phyloP scores from a whole-genome alignment of 2,888 invertebrate genomes.

The Microctonus aethiopoides region DNA sequence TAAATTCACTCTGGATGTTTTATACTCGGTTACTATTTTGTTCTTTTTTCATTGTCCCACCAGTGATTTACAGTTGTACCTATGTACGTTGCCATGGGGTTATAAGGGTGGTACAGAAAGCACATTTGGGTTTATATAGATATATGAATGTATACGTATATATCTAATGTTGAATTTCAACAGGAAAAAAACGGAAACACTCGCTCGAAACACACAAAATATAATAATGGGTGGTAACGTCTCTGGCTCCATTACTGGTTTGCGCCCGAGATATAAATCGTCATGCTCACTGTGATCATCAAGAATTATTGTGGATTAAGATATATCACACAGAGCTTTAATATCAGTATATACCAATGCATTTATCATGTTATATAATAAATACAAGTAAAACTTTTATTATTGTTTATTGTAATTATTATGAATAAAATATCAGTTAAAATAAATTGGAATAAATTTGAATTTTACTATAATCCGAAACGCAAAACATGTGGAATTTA shows the following conservation, averaged over 20 bases:
- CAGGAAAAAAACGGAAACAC: slow-evolving; percentile 17
- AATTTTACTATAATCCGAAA: no score
- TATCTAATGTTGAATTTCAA: slow-evolving; percentile 6
- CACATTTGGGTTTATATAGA: background rate
- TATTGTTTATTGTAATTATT: no score
- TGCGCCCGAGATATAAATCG: slow-evolving; percentile 3
- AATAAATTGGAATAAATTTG: no score
- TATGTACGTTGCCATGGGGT: slow-evolving; percentile 9
- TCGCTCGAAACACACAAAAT: background rate
- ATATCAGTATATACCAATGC: no score
- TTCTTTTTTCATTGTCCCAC: slow-evolving; percentile 9
- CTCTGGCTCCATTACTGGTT: slow-evolving; percentile 18
- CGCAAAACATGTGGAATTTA: no score
- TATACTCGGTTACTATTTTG: slow-evolving; percentile 7
- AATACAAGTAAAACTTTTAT: no score
- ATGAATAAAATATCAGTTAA: no score
- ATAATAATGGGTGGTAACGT: background rate
- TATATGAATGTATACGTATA: background rate
- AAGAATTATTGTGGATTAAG: background rate
- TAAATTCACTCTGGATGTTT: slow-evolving; percentile 9
- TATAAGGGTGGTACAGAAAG: slow-evolving; percentile 9
- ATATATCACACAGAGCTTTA: no score
- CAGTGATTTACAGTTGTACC: slow-evolving; percentile 27
- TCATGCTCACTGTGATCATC: background rate
- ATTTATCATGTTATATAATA: no score